Evolutionary conservation across 2,888 invertebrate species (phyloP).

Genomic region (Sminthurides aquaticus): DNA sequence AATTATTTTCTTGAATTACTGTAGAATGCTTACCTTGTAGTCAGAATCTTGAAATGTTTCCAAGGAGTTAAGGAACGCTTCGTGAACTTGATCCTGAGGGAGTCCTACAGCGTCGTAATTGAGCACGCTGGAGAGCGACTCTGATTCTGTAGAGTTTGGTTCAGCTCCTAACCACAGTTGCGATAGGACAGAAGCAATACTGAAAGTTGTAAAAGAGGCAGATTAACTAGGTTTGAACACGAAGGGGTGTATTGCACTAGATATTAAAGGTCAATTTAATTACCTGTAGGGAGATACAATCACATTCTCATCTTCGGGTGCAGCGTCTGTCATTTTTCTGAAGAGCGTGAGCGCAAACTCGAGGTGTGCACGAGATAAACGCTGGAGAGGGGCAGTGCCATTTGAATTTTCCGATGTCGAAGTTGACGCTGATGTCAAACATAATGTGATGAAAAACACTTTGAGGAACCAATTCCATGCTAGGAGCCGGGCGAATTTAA

Average conservation of each 20-base stretch:
- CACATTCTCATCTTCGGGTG: constrained; percentile 40
- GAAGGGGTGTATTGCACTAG: not conserved
- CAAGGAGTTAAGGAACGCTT: constrained; percentile 33
- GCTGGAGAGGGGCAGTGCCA: constrained; percentile 15
- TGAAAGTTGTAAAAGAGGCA: constrained; percentile 25
- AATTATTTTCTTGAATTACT: too few species aligned
- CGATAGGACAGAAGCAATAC: constrained; percentile 43
- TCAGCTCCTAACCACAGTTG: constrained; percentile 45
- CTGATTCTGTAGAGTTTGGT: constrained; percentile 42
- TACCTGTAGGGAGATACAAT: constrained; percentile 43
- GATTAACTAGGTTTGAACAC: constrained; percentile 6
- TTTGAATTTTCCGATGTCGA: not conserved
- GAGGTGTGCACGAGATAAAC: constrained; percentile 44
- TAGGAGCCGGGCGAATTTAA: too few species aligned
- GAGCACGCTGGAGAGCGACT: constrained; percentile 42
- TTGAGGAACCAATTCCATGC: too few species aligned
- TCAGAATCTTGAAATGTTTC: constrained; percentile 34
- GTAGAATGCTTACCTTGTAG: constrained; percentile 28
- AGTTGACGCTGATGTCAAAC: too few species aligned
- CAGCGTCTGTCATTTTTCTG: constrained; percentile 39
- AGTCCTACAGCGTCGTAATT: constrained; percentile 44
- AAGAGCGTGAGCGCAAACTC: constrained; percentile 44
- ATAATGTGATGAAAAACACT: too few species aligned
- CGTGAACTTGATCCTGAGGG: constrained; percentile 41
- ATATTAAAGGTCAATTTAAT: not conserved